phyloP scores from a whole-genome alignment of 2,113 vertebrate genomes.

The Rissa tridactyla region DNA sequence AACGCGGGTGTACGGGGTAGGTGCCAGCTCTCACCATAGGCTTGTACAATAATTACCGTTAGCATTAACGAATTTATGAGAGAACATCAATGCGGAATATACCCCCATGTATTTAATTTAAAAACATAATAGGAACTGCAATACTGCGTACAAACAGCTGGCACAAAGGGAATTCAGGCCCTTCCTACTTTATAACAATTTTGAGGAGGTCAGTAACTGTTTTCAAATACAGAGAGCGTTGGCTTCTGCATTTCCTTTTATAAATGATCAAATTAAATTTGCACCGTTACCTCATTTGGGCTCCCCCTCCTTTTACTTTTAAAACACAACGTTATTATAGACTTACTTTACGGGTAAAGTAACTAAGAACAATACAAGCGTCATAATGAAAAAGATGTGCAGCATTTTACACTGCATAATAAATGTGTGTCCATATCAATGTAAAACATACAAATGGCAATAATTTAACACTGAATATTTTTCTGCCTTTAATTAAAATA shows the following conservation, averaged over 20 bases:
- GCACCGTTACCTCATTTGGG: background rate
- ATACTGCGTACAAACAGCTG: fast-evolving
- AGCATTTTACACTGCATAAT: slow-evolving; percentile 25
- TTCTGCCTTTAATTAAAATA: slow-evolving; percentile 72
- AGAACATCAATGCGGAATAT: background rate
- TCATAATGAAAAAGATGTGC: slow-evolving; percentile 21
- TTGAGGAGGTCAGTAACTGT: background rate
- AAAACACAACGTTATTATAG: background rate
- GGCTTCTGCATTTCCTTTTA: background rate
- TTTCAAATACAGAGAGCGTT: background rate
- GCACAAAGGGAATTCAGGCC: background rate
- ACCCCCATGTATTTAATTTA: background rate
- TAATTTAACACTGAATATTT: slow-evolving; percentile 56
- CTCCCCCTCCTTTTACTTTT: slow-evolving; percentile 16
- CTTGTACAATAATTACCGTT: background rate
- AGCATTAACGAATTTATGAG: background rate
- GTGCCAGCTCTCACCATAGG: background rate
- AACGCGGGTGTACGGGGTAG: fast-evolving
- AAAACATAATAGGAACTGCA: background rate
- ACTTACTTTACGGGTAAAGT: background rate
- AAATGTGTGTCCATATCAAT: background rate
- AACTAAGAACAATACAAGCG: background rate
- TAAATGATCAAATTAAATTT: slow-evolving; percentile 6
- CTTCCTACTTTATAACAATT: background rate
- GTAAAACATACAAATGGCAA: slow-evolving; percentile 42